These are phyloP conservation scores for Oedothorax gibbosus DNA, from an alignment of 1,140 invertebrate genomes.

Conservation along the genomic window DNA sequence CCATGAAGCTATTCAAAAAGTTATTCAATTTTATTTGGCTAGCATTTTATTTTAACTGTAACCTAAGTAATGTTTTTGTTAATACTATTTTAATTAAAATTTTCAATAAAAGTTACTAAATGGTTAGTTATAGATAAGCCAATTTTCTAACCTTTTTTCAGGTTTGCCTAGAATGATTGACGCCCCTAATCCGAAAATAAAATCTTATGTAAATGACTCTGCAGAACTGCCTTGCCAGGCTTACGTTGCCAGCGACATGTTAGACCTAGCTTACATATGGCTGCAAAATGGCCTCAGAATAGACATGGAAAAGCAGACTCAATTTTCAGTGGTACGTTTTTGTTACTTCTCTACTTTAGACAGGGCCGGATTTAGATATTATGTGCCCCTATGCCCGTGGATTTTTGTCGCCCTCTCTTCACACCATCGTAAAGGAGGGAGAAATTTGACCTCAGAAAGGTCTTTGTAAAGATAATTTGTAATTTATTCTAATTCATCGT, in stretches of 20 bases:
- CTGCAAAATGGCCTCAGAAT: constrained; percentile 86
- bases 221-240: constrained; percentile 84
- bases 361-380: too few relatives aligned
- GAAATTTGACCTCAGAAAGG: too few relatives aligned
- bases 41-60: too few relatives aligned
- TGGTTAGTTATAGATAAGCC: too few relatives aligned
- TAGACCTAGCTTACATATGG: constrained; percentile 92
- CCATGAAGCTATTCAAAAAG: too few relatives aligned
- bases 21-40: too few relatives aligned
- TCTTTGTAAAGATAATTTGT: too few relatives aligned
- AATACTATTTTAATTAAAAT: neutral
- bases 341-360: neutral
- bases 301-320: constrained; percentile 71
- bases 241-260: constrained; percentile 81
- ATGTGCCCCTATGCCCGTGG: too few relatives aligned
- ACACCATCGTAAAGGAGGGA: too few relatives aligned
- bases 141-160: neutral
- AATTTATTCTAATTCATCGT: too few relatives aligned
- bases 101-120: too few relatives aligned
- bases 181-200: constrained; percentile 75
- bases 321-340: constrained; percentile 68
- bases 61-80: neutral
- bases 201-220: constrained; percentile 77
- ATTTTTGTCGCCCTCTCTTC: too few relatives aligned
- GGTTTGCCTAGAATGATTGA: constrained; percentile 77